phyloP scores from a whole-genome alignment of 2,888 invertebrate species.

The Leucophora obtusa region DNA sequence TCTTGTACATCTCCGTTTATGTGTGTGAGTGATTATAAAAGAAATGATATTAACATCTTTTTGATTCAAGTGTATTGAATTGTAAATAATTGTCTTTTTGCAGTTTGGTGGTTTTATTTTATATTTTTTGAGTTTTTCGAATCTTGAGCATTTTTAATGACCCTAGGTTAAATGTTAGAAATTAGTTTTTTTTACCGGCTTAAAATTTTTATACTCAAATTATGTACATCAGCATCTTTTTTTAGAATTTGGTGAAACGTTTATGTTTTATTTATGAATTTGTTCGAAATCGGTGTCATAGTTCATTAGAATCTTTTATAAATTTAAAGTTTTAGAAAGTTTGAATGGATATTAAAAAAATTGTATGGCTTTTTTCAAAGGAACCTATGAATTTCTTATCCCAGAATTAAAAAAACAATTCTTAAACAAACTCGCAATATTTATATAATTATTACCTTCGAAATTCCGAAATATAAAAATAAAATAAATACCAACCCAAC shows the following conservation, averaged over 20 bases:
- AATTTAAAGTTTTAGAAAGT: no score
- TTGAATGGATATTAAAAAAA: no score
- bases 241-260: slow-evolving; percentile 32
- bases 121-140: slow-evolving; percentile 11
- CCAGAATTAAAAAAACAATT: no score
- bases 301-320: slow-evolving; percentile 10
- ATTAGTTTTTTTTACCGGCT: neutral
- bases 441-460: no score
- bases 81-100: neutral
- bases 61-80: slow-evolving; percentile 2
- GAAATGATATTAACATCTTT: slow-evolving; percentile 27
- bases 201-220: slow-evolving; percentile 3
- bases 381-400: no score
- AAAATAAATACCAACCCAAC: no score
- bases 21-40: neutral
- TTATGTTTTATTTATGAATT: slow-evolving; percentile 20
- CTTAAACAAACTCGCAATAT: no score
- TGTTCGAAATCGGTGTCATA: slow-evolving; percentile 1
- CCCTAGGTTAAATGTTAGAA: neutral
- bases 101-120: neutral
- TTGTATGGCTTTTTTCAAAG: no score
- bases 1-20: neutral
- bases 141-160: slow-evolving; percentile 6
- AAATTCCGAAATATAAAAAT: no score
- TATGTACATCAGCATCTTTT: slow-evolving; percentile 26